These are phyloP conservation scores for Eurytoma adleriae DNA, from an alignment of 2,888 invertebrate species.

Conservation along the genomic window DNA sequence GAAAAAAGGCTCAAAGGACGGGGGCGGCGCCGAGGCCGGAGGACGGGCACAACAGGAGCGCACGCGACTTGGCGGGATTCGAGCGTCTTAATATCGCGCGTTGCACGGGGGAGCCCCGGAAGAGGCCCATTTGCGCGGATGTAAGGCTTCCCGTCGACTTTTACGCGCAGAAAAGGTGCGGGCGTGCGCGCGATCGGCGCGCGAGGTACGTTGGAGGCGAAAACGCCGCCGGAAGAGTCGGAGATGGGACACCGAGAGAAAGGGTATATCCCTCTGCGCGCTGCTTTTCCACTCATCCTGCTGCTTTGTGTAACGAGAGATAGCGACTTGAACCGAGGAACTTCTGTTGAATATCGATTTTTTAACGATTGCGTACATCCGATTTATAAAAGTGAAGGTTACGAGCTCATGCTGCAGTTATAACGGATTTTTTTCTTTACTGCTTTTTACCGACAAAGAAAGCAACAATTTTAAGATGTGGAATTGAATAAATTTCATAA, in stretches of 20 bases:
- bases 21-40: constrained; percentile 27
- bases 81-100: not conserved
- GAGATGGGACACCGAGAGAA: not conserved
- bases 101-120: constrained; percentile 17
- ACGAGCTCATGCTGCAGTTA: no score
- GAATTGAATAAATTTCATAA: no score
- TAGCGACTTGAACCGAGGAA: not conserved
- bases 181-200: constrained; percentile 4
- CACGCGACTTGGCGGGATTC: constrained; percentile 44
- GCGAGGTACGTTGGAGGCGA: constrained; percentile 13
- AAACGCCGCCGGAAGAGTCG: constrained; percentile 38
- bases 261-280: not conserved
- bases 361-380: no score
- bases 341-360: not conserved
- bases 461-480: no score
- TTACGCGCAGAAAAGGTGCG: constrained; percentile 6
- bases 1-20: constrained; percentile 30
- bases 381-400: no score
- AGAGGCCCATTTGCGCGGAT: constrained; percentile 47
- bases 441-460: no score
- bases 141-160: constrained; percentile 41
- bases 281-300: constrained; percentile 23
- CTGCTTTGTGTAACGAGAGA: constrained; percentile 19
- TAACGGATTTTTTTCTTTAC: not conserved
- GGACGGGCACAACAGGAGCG: constrained; percentile 12